Conservation (phyloP, 2,113 vertebrate species). For the Poeciliopsis turrubarensis region DNA sequence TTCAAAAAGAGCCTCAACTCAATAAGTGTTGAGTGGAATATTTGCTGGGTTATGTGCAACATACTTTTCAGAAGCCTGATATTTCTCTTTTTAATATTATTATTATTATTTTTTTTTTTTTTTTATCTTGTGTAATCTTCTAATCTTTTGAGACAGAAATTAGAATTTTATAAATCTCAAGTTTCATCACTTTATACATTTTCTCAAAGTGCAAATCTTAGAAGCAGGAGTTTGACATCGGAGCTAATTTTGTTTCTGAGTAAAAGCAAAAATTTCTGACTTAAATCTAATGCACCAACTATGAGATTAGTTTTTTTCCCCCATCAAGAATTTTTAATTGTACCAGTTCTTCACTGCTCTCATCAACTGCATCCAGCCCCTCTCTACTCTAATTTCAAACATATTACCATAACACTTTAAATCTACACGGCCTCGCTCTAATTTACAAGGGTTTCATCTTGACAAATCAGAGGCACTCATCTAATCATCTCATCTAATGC, state of each 20-base stretch:
- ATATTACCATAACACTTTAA: conserved; percentile 15
- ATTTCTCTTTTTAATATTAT: too few relatives aligned
- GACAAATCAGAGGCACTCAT: conserved; percentile 16
- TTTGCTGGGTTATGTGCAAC: too few relatives aligned
- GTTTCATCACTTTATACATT: not conserved
- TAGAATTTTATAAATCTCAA: too few relatives aligned
- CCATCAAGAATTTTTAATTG: conserved; percentile 14
- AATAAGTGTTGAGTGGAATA: too few relatives aligned
- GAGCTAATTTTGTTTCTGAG: not conserved
- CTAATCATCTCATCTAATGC: conserved; percentile 11
- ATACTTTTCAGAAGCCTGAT: too few relatives aligned
- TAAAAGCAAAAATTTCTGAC: not conserved
- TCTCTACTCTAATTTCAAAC: conserved; percentile 5
- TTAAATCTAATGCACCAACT: not conserved
- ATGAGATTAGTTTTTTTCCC: not conserved
- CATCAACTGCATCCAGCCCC: conserved; percentile 3
- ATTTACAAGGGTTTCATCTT: conserved; percentile 13
- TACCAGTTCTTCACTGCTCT: not conserved
- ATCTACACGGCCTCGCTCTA: not conserved
- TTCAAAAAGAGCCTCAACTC: too few relatives aligned
- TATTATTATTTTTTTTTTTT: too few relatives aligned
- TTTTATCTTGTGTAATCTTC: too few relatives aligned
- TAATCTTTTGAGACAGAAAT: too few relatives aligned
- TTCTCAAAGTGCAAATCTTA: not conserved
- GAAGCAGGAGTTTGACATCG: not conserved